Base-by-base conservation (phyloP, 1,140 invertebrate genomes). In the Artemia franciscana region DNA sequence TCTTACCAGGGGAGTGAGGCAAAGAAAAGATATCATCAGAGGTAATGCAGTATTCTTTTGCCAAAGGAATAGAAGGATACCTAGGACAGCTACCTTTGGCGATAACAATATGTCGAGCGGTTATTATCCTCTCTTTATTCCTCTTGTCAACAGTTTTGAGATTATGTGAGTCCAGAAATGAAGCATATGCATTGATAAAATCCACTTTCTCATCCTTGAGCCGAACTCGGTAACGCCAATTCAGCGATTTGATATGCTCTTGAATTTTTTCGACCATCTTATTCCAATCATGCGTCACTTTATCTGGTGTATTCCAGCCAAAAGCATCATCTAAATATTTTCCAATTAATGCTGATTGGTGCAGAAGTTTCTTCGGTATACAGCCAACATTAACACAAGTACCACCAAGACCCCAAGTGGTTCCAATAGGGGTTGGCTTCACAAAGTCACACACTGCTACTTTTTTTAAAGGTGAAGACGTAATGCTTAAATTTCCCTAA, bases 341-440 rank as follows among this genome's bases (percentile, higher is more conserved):
- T 9, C 67, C 67, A 15, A 70, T 57, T 5, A 70, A 59, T 4
- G 65, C 65, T 28, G 79, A 75, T 68, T 80, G 78, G 69, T 83
- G 82, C 80, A 83, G 82, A 4, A 83, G 69, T 68, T 83, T 84
- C 69, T 84, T 83, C 4, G 82, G 81, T 66, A 84, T 82, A 68
- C 81, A 82, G 21, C 82, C 82, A 23, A 83, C 82, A 73, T 83
- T 83, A 5, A 82, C 80, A 72, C 81, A 83, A 5, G 81, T 83
- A 25, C 80, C 82, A 39, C 81, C 81, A 3, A 82, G 71, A 4
- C 80, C 79, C 79, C 76, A 77, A 3, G 68, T 69, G 0, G 74
- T 76, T 24, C 76, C 75, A 21, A 66, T 66, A 5, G 79, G 78
- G 27, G 75, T 75, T 25, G 81, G 81, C 62, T 76, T 72, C 0